Conservation (phyloP, 2,888 invertebrate species). For the Sipha maydis region DNA sequence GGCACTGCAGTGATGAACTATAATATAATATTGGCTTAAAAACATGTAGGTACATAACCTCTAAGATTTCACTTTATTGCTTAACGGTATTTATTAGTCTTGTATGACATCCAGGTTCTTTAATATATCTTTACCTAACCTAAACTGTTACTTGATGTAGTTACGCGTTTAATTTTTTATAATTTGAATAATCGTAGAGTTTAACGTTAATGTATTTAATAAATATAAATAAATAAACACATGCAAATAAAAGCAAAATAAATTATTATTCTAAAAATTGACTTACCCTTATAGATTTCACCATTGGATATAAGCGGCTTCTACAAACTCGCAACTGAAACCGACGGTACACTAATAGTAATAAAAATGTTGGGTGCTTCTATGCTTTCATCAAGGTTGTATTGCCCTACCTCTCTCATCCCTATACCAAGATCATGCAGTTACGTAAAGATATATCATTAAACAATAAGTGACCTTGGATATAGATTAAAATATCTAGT, state of each 20-base stretch:
- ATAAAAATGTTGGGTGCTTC: conserved; percentile 59
- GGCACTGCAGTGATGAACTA: neutral
- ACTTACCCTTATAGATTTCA: conserved; percentile 47
- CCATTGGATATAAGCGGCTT: conserved; percentile 3
- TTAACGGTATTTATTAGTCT: conserved; percentile 6
- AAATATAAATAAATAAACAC: neutral
- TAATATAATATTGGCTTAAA: conserved; percentile 20
- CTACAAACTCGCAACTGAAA: conserved; percentile 48
- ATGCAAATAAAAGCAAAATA: neutral
- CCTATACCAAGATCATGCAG: conserved; percentile 54
- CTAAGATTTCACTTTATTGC: conserved; percentile 59
- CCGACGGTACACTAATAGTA: conserved; percentile 34
- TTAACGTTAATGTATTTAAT: neutral
- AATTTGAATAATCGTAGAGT: neutral
- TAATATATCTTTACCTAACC: neutral
- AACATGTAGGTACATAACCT: neutral
- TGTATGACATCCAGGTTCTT: neutral
- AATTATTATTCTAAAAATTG: neutral
- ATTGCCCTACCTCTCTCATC: conserved; percentile 61
- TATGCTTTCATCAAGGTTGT: conserved; percentile 58
- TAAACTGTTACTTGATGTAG: neutral
- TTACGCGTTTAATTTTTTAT: neutral
- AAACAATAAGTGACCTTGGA: conserved; percentile 48
- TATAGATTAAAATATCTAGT: conserved; percentile 36
- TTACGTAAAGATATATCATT: conserved; percentile 47